These are phyloP conservation scores for Parasteatoda tepidariorum DNA, from an alignment of 1,140 invertebrate species.

Conservation along the genomic window DNA sequence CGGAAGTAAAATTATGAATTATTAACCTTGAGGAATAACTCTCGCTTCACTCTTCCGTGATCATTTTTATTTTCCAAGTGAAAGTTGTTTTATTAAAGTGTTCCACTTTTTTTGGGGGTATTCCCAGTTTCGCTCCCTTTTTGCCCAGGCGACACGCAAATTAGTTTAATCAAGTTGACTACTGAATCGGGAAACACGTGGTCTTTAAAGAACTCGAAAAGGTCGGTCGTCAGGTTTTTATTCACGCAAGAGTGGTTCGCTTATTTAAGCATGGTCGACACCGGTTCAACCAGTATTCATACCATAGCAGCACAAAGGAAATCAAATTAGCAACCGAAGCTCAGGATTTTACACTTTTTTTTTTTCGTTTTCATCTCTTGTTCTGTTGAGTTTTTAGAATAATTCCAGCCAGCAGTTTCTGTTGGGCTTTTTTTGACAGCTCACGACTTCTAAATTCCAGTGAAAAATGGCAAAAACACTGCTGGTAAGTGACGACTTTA, in stretches of 20 bases:
- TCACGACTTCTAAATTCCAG: background rate
- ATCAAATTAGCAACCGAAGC: background rate
- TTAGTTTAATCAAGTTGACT: conserved; percentile 34
- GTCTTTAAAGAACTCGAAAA: background rate
- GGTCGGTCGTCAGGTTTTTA: conserved; percentile 24
- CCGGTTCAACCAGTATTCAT: conserved; percentile 28
- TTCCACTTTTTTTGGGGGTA: background rate
- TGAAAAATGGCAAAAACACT: background rate
- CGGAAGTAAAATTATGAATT: background rate
- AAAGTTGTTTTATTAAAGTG: background rate
- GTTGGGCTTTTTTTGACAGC: background rate
- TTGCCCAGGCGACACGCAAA: conserved; percentile 14
- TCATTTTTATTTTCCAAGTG: too few species aligned
- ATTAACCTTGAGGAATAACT: background rate
- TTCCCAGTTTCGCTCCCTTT: background rate
- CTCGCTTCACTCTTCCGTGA: too few species aligned
- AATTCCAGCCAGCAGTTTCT: background rate
- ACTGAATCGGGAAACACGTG: conserved; percentile 4
- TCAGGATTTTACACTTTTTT: background rate
- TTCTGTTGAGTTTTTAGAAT: background rate
- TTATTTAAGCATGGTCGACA: conserved; percentile 44
- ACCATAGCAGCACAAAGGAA: background rate
- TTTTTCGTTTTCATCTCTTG: background rate
- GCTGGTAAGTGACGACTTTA: background rate
- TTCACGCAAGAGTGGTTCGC: conserved; percentile 54